Evolutionary conservation across 2,797 vertebrate species (phyloP), one percentile per base, ranked within the genome.

Genomic region (Leptatherina wallacei): DNA sequence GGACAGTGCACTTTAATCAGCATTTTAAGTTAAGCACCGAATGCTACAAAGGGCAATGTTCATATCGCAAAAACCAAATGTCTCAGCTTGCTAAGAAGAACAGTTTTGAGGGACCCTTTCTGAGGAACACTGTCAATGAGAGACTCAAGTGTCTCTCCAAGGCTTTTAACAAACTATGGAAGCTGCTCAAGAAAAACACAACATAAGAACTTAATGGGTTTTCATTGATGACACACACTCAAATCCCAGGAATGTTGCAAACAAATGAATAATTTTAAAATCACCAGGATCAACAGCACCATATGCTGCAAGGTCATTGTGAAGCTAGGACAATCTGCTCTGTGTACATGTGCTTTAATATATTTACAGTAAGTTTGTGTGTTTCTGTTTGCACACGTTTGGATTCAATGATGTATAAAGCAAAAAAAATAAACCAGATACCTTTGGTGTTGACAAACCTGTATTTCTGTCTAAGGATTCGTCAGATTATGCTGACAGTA

Each of bases 1-100:
- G 65, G 67, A 76, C 67, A 66, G 33, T 72, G 65, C 75, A 70
- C 73, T 85, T 87, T 80, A 83, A 87, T 89, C 77, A 87, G 80
- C 66, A 54, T 69, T 83, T 84, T 47, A 66, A 63, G 65, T 69
- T 20, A 67, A 65, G 36, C 85, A 77, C 66, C 74, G 74, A 27
- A 81, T 74, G 72, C 57, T 77, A 70, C 74, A 65, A 65, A 73
- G 65, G 68, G 54, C 65, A 70, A 77, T 72, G 58, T 81, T 83
- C 36, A 69, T 61, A 63, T 79, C 57, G 76, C 51, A 79, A 74
- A 67, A 76, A 73, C 65, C 55, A 65, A 82, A 65, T 42, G 62
- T 80, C 75, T 75, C 56, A 64, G 60, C 59, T 65, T 51, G 61
- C 42, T 30, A 38, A 60, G 42, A 73, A 68, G 55, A 62, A 58